Conservation (phyloP, 2,888 invertebrate species). For the Oasisia sp. region DNA sequence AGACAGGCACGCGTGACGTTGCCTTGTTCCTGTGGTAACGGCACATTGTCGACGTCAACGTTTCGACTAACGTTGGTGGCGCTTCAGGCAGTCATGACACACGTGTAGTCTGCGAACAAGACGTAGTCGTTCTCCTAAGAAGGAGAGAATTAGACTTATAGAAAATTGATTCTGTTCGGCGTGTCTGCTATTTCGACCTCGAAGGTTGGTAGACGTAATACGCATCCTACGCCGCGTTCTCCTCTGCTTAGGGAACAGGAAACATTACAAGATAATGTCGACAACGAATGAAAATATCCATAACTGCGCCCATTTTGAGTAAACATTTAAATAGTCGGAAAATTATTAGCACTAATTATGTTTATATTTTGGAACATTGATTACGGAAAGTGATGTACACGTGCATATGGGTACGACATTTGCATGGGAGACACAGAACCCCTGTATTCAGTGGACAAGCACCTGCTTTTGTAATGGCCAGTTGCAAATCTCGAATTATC, state of each 20-base stretch:
- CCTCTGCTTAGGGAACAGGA: background rate
- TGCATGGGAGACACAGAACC: background rate
- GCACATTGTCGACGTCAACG: background rate
- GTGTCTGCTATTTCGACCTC: background rate
- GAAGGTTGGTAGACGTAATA: background rate
- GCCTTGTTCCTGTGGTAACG: background rate
- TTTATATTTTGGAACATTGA: background rate
- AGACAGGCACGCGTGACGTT: background rate
- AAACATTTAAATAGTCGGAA: background rate
- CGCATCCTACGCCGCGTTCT: background rate
- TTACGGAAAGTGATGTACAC: background rate
- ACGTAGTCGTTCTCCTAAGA: background rate
- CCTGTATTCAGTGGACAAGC: background rate
- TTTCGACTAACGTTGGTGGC: background rate
- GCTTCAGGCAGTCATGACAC: background rate
- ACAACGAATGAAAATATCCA: background rate
- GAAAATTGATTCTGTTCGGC: background rate
- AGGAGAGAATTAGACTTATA: background rate
- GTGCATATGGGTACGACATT: background rate
- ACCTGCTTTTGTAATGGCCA: background rate
- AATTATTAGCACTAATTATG: background rate
- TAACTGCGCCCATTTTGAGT: background rate
- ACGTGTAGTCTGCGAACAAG: background rate
- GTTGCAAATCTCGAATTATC: background rate
- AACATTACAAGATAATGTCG: background rate